Evolutionary conservation across 2,888 invertebrate species (phyloP), one percentile per base, ranked within the genome.

Genomic region (Brenthis daphne): DNA sequence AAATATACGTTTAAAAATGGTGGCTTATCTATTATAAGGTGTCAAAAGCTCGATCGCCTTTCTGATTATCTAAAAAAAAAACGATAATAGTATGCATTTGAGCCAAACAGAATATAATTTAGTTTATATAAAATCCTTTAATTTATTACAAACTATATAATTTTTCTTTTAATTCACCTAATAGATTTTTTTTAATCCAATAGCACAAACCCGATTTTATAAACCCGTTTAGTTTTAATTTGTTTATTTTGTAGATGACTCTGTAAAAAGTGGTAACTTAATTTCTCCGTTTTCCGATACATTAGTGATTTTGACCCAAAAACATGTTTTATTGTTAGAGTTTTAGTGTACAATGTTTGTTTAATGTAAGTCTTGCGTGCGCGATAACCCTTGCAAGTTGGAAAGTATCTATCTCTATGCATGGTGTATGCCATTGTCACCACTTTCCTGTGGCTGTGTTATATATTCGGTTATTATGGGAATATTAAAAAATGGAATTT

Each of bases 181-280:
- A 60, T 51, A 50, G 16, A 16, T n/a, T 16, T 51, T n/a, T 16
- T 68, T 65, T 16, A 65, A 64, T 47, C 63, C 65, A 57, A 55
- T 68, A 69, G 71, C 67, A 66, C 47, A 37, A 24, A 51, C 20
- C 57, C 66, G 48, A 51, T 37, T 54, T 63, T 51, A 37, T 16
- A 11, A 43, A 14, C 12, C 69, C 63, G n/a, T 54, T 69, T 61
- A 61, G 43, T 63, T 64, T 64, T 66, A 51, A 20, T 60, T 65
- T 67, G 64, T 73, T 61, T 67, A 65, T 66, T 72, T 74, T 61
- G 64, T 76, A 74, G 74, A 74, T 79, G 77, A 83, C 84, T 84
- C 85, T 82, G 82, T 85, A 78, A 85, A 88, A 90, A 90, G 90
- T 91, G 90, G 90, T 91, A 90, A 85, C 82, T 80, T 91, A 91